Percentiles rank a stretch among this genome's conserved stretches.
These are phyloP conservation scores for Erythrocercus mccallii DNA, from an alignment of 2,113 vertebrate genomes.

Conservation along the genomic window DNA sequence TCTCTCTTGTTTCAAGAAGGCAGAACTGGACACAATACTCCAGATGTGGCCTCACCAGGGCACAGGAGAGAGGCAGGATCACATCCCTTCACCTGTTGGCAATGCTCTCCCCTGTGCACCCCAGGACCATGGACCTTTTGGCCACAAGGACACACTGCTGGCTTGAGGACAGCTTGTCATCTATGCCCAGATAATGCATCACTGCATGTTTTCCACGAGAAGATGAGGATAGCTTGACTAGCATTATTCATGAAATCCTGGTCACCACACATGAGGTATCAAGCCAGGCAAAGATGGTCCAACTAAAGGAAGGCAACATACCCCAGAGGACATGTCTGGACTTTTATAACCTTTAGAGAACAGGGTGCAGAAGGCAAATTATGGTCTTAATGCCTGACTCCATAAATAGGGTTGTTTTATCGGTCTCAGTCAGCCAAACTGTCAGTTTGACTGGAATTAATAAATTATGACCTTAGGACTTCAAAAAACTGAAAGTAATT, in stretches of 20 bases:
- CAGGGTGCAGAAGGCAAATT: not conserved
- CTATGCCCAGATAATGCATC: not conserved
- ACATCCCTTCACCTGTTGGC: not conserved
- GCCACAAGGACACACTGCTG: not conserved
- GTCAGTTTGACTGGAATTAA: not conserved
- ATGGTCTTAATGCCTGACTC: not conserved
- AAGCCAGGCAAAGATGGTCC: not conserved
- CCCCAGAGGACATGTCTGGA: not conserved
- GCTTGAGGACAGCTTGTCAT: not conserved
- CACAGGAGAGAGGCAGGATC: not conserved
- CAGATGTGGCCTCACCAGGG: not conserved
- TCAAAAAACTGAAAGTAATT: not conserved
- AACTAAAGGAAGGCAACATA: not conserved
- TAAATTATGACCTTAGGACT: not conserved
- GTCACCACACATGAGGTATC: not conserved
- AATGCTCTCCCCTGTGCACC: not conserved
- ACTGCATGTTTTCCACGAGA: not conserved
- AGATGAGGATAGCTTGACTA: not conserved
- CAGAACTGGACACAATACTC: not conserved
- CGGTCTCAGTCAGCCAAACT: not conserved
- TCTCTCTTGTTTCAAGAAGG: not conserved
- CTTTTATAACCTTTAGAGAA: not conserved
- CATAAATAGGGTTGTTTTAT: not conserved
- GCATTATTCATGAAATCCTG: not conserved
- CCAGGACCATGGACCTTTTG: not conserved